Evolutionary conservation across 2,113 vertebrate genomes (phyloP), one percentile per base, ranked within the genome.

Genomic region (Hypomesus transpacificus): DNA sequence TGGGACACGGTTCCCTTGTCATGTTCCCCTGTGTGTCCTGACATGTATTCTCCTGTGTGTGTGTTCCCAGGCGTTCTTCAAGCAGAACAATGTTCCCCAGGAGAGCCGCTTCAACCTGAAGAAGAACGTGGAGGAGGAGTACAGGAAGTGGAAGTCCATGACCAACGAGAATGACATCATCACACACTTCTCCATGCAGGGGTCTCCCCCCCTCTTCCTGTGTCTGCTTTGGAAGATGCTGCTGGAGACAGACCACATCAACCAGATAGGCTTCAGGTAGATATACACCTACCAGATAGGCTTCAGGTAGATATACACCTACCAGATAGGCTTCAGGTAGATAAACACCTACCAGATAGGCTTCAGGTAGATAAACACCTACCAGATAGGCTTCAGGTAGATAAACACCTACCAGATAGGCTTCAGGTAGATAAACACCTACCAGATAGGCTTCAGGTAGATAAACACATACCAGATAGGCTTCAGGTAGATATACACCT

Each of bases 151-250:
- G 97, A 99, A 99, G 84, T 98, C 97, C 0, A 98, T 99, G 97
- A 95, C 92, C 70, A 97, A 92, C 4, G 96, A 99, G 90, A 97
- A 94, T 14, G 97, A 97, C 75, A 98, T 99, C 77, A 98, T 99
- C 59, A 95, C 95, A 3, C 96, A 98, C 69, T 99, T 99, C 72
- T 97, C 97, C 75, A 89, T 93, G 70, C 96, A 98, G 69, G 93
- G 96, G 46, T 98, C 97, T 4, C 92, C 96, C 1, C 95, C 96
- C 0, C 94, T 99, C 31, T 99, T 99, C 85, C 95, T 99, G 51
- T 99, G 97, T 76, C 93, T 99, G 66, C 91, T 99, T 1, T 99
- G 97, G 97, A 99, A 99, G 88, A 99, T 99, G 97, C 90, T 99
- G 66, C 87, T 99, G 46, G 97, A 99, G 75, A 98, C 96, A 0